Percentiles rank a stretch among this genome's conserved stretches.
These are phyloP conservation scores for Dryobotodes eremita DNA, from an alignment of 2,888 invertebrate genomes.

Conservation along the genomic window DNA sequence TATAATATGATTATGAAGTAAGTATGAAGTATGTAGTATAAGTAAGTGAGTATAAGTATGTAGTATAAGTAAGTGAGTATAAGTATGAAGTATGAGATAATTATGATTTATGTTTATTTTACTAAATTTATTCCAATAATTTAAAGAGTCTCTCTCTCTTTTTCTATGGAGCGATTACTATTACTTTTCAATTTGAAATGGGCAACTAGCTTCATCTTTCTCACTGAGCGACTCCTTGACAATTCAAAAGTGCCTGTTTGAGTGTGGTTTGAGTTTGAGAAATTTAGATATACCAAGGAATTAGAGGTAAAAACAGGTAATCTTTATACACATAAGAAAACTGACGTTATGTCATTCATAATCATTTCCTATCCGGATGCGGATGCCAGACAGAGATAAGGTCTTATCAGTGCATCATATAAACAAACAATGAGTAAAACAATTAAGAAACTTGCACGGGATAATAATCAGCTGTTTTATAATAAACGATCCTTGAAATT, in stretches of 20 bases:
- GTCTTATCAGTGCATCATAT: neutral
- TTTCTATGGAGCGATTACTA: no score
- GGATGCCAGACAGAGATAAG: conserved; percentile 9
- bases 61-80: no score
- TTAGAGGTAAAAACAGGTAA: neutral
- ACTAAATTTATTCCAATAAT: neutral
- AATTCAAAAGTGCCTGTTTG: neutral
- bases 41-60: no score
- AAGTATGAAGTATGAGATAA: no score
- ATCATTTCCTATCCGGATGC: neutral
- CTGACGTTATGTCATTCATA: neutral
- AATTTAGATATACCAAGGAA: neutral
- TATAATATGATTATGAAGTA: no score
- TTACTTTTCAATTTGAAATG: no score
- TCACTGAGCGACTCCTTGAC: neutral
- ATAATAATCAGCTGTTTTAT: conserved; percentile 2
- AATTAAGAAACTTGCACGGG: conserved; percentile 6
- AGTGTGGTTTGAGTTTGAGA: neutral
- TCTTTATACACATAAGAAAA: neutral
- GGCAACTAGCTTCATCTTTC: no score
- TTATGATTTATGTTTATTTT: neutral
- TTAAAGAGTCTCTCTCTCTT: no score
- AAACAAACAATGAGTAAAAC: conserved; percentile 6
- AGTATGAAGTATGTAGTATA: no score
- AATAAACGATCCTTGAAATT: conserved; percentile 12